phyloP scores from a whole-genome alignment of 2,797 vertebrate genomes.

The Typhlichthys subterraneus region DNA sequence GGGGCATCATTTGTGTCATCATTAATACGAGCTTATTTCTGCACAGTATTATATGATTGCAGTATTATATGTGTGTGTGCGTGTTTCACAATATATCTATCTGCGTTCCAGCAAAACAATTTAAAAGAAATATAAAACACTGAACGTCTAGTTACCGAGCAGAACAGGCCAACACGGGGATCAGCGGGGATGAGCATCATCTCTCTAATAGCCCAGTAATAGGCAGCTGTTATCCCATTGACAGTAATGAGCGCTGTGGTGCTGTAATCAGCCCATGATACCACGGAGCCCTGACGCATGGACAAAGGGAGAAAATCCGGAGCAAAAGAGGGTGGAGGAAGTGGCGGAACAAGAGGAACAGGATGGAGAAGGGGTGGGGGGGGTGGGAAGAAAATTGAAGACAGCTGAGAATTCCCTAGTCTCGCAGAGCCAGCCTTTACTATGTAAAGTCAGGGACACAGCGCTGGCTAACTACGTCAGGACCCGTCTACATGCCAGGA shows the following conservation, averaged over 20 bases:
- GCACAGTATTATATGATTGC: too few species aligned
- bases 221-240: constrained; percentile 51
- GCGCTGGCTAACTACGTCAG: too few species aligned
- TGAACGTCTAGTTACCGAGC: constrained; percentile 36
- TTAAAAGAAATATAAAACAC: constrained; percentile 14
- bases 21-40: too few species aligned
- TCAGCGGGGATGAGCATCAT: constrained; percentile 34
- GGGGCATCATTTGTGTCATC: too few species aligned
- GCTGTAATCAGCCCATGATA: constrained; percentile 54
- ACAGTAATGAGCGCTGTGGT: constrained; percentile 51
- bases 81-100: too few species aligned
- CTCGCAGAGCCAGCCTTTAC: too few species aligned
- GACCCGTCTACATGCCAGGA: too few species aligned
- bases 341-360: neutral
- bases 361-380: neutral
- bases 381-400: constrained; percentile 9
- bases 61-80: too few species aligned
- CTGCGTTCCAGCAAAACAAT: constrained; percentile 8
- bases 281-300: constrained; percentile 23
- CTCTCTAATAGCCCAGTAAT: constrained; percentile 53
- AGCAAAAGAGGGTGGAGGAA: neutral
- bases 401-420: too few species aligned
- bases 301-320: neutral
- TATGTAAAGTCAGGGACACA: too few species aligned
- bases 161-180: constrained; percentile 40